phyloP scores from a whole-genome alignment of 1,140 invertebrate genomes.

The Lepidotrigona ventralis region DNA sequence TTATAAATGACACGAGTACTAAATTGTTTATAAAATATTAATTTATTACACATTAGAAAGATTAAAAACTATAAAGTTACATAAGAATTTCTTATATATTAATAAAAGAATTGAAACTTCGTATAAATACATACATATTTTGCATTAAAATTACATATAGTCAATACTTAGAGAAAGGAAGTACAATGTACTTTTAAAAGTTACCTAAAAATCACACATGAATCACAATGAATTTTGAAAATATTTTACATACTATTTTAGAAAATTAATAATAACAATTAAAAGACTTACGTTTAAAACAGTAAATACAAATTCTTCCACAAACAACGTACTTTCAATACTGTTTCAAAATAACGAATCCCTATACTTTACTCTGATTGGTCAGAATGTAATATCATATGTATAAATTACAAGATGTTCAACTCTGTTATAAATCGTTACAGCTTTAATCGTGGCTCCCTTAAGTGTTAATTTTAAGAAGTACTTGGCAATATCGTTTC shows the following conservation, averaged over 20 bases:
- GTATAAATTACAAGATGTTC: neutral
- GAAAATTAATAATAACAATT: neutral
- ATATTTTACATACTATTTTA: neutral
- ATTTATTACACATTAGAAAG: neutral
- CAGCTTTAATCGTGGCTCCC: no score
- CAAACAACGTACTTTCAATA: neutral
- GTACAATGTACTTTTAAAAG: neutral
- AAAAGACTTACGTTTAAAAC: neutral
- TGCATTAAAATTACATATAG: neutral
- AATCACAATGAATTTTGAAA: neutral
- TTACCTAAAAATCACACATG: no score
- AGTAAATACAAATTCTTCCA: neutral
- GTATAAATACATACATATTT: neutral
- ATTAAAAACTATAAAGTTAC: neutral
- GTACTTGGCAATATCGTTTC: no score
- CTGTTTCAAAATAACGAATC: conserved; percentile 52
- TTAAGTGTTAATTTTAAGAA: no score
- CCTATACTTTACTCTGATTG: conserved; percentile 26
- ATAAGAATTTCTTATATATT: neutral
- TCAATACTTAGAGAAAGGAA: neutral
- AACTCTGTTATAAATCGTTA: neutral
- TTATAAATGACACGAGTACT: neutral
- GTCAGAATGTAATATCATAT: neutral
- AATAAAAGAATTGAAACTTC: neutral
- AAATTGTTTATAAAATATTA: neutral